phyloP scores from a whole-genome alignment of 1,140 invertebrate species.

The Vanessa tameamea region DNA sequence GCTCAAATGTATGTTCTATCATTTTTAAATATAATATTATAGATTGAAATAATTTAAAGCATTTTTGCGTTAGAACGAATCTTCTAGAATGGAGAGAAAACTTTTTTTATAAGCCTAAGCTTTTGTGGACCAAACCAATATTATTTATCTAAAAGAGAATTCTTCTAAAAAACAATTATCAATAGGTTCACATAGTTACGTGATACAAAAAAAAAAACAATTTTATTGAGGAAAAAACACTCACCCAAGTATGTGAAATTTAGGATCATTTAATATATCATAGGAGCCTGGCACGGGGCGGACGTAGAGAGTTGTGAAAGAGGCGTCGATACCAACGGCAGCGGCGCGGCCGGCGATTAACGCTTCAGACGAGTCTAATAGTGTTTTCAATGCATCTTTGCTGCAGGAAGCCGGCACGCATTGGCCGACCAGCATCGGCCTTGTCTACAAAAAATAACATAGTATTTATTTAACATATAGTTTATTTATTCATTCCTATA shows the following conservation, averaged over 20 bases:
- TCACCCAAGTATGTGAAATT: constrained; percentile 88
- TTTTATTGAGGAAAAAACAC: background rate
- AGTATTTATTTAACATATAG: no score
- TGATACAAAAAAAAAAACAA: background rate
- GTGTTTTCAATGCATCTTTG: constrained; percentile 81
- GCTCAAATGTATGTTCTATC: background rate
- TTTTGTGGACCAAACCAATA: no score
- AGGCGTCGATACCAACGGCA: constrained; percentile 61
- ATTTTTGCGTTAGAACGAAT: no score
- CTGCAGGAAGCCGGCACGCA: constrained; percentile 87
- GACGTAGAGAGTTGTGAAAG: constrained; percentile 82
- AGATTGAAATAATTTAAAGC: no score
- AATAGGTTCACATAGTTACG: no score
- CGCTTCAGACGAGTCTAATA: constrained; percentile 81
- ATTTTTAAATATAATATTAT: no score
- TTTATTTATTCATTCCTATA: no score
- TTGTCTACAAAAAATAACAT: constrained; percentile 78
- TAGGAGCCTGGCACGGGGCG: constrained; percentile 87
- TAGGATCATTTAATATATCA: constrained; percentile 83
- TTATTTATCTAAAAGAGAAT: no score
- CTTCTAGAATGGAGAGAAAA: no score
- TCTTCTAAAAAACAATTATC: no score
- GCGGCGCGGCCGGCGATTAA: constrained; percentile 68
- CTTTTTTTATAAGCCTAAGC: no score
- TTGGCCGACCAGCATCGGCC: constrained; percentile 85